Base-by-base conservation (phyloP, 2,888 invertebrate species). In the Chrysomela aeneicollis region DNA sequence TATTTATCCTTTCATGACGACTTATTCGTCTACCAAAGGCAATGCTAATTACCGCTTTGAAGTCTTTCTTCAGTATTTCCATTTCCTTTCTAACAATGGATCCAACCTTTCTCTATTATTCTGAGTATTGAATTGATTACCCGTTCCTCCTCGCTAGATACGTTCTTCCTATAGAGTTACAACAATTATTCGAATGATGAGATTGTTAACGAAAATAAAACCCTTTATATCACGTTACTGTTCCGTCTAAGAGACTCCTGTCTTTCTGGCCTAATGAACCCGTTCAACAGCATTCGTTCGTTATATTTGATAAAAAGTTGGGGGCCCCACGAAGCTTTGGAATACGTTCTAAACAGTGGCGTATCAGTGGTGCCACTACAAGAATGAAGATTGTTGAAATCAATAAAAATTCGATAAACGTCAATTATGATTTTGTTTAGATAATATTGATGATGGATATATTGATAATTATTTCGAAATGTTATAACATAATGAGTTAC, bases 141-240 rank as follows among this genome's bases (percentile, higher is more conserved):
- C 53, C 32, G 54, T 66, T 53, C 58, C 51, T 46, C 49, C 21
- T 47, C 64, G 62, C 61, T 61, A 42, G 61, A 55, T 49, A 53
- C 55, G 55, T 64, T 53, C 62, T 55, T 54, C 59, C 52, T 59
- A 51, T 49, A 59, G 32, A 62, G 64, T 64, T 59, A 51, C 55
- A 63, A 49, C 66, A 67, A 64, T 67, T 64, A 62, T 64, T 61
- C 57, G 51, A 30, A 62, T 52, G 59, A 61, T 22, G 59, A 42
- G 42, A 42, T 67, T 67, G 64, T 61, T 63, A 66, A 57, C 37
- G 50, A 61, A 66, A 66, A 59, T 50, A 54, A 49, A 61, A 61
- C 46, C 61, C 49, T 66, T 66, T 58, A 32, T 66, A 66, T 66
- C 54, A 30, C 19, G 54, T 66, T 63, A 63, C 63, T 37, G 8